Evolutionary conservation across 2,888 invertebrate genomes (phyloP), one percentile per base, ranked within the genome.

Genomic region (Danaus chrysippus): DNA sequence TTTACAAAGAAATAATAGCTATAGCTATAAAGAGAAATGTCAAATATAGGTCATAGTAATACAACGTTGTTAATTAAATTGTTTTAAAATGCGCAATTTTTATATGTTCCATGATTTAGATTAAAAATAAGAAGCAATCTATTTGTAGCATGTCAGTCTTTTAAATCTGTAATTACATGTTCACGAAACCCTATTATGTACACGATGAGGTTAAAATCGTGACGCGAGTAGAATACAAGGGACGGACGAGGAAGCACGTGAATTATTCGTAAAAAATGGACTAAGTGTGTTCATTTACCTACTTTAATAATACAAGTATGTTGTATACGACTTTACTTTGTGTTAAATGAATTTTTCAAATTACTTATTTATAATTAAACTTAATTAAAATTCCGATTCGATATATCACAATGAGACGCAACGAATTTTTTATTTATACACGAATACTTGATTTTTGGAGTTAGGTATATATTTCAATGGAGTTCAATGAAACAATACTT

Each of bases 161-260:
- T 74, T 76, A 77, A 77, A 79, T 73, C 68, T 75, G 68, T 80
- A 77, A 83, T 83, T 77, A 78, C 68, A 42, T 65, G 70, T 73
- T 77, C 83, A 84, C 83, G 83, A 83, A 74, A 72, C 63, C 68
- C 74, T 75, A 79, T 81, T 79, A 77, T 68, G 66, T 62, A 67
- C 68, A 67, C 65, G 71, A 74, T 67, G 68, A 71, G 71, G 70
- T 63, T 65, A 57, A 58, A 66, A 69, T 78, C 80, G 79, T 78
- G 77, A 76, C 71, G 70, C 60, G 61, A 59, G 61, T 61, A 68
- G 65, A 61, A 61, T 66, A 71, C 63, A 69, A 70, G 58, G 58
- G 46, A 65, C 70, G 63, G 68, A 73, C 68, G 63, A 76, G 83
- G 83, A 83, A 85, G 82, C 75, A 71, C 73, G 67, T 60, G 63